Evolutionary conservation across 2,797 vertebrate genomes (phyloP).

Genomic region (Sebastes hubbsi): DNA sequence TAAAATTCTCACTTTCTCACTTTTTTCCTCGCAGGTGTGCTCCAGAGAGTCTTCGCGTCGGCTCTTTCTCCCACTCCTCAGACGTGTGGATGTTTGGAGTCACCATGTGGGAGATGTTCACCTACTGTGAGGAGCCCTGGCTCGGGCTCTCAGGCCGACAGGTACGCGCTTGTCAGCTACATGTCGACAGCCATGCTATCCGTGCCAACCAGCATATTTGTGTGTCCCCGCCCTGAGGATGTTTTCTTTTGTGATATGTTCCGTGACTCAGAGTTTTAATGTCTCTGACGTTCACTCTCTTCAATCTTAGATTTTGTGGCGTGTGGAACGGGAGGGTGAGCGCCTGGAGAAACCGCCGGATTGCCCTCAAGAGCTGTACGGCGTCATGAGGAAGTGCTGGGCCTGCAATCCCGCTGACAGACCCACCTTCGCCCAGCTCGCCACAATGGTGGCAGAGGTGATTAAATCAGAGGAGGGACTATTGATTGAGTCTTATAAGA

Average conservation of each 20-base stretch:
- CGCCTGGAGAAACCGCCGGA: conserved; percentile 84
- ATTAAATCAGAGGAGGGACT: background rate
- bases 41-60: conserved; percentile 89
- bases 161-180: conserved; percentile 66
- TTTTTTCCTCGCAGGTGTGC: conserved; percentile 85
- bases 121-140: conserved; percentile 92
- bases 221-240: conserved; percentile 13
- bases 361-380: conserved; percentile 86
- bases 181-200: background rate
- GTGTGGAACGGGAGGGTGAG: conserved; percentile 84
- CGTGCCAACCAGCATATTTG: background rate
- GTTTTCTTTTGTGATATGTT: background rate
- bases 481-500: background rate
- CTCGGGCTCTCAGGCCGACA: conserved; percentile 85
- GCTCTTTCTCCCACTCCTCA: conserved; percentile 88
- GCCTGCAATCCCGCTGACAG: conserved; percentile 81
- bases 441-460: conserved; percentile 84
- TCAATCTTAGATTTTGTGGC: conserved; percentile 80
- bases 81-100: conserved; percentile 95
- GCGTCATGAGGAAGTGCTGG: conserved; percentile 88
- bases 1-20: background rate
- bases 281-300: background rate
- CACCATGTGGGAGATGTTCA: conserved; percentile 94
- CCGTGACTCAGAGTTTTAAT: conserved; percentile 15
- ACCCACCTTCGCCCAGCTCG: conserved; percentile 84